phyloP scores from a whole-genome alignment of 2,888 invertebrate genomes.

The Anagyrus pseudococci region DNA sequence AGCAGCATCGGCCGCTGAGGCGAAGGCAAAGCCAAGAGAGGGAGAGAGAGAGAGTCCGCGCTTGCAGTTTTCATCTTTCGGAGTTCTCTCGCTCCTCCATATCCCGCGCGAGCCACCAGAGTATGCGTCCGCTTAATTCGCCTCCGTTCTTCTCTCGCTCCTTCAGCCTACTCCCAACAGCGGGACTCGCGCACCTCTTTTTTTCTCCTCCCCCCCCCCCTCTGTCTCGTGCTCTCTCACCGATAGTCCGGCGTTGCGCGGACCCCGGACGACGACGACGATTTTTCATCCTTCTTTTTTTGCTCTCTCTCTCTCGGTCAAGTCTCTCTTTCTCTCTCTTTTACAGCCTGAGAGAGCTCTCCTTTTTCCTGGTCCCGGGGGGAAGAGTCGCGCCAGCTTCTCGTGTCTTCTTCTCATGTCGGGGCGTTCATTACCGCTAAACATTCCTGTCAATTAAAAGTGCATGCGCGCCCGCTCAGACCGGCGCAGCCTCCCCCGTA shows the following conservation, averaged over 20 bases:
- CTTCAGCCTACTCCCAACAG: conserved; percentile 19
- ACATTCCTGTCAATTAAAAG: conserved; percentile 61
- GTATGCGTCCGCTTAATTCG: conserved; percentile 30
- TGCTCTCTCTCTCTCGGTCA: not conserved
- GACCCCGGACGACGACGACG: not conserved
- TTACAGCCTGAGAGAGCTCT: conserved; percentile 7
- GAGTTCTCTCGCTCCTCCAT: conserved; percentile 20
- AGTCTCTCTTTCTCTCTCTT: conserved; percentile 5
- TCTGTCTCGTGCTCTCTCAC: conserved; percentile 16
- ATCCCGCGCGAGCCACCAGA: conserved; percentile 5
- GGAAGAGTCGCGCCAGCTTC: too few species aligned
- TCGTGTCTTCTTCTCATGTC: conserved; percentile 44
- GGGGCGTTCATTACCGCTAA: conserved; percentile 58
- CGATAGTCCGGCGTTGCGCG: too few species aligned
- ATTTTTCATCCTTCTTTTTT: conserved; percentile 8
- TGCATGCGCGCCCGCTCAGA: conserved; percentile 40
- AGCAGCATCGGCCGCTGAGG: too few species aligned
- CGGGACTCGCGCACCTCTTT: not conserved
- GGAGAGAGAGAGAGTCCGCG: not conserved
- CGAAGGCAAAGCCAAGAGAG: conserved; percentile 1
- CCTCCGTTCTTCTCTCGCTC: conserved; percentile 30
- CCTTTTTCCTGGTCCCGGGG: conserved; percentile 22
- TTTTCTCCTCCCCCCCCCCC: conserved; percentile 10
- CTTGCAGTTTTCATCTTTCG: conserved; percentile 35
- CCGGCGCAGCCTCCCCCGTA: conserved; percentile 2